Conservation (phyloP, 2,113 vertebrate genomes). For the Macaca mulatta region DNA sequence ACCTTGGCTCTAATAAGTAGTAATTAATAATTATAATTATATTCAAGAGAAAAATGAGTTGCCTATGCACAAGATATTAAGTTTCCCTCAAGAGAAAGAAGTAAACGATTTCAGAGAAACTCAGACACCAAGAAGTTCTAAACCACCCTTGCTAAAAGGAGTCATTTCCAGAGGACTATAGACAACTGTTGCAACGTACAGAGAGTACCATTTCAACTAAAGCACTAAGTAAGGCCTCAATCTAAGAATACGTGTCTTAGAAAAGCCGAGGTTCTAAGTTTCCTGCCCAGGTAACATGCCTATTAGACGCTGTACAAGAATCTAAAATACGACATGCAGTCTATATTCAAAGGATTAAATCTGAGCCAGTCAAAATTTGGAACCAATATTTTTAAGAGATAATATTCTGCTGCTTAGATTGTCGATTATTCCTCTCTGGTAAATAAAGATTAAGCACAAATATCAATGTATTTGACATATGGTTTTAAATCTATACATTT, state of each 20-base stretch:
- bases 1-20: background rate
- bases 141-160: background rate
- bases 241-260: background rate
- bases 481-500: constrained; percentile 34
- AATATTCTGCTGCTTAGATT: constrained; percentile 4
- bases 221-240: background rate
- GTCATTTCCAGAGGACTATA: constrained; percentile 13
- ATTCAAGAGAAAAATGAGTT: constrained; percentile 44
- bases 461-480: constrained; percentile 12
- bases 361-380: background rate
- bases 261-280: background rate
- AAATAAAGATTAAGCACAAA: constrained; percentile 52
- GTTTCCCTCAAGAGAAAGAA: background rate
- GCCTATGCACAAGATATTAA: background rate
- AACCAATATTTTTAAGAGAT: constrained; percentile 27
- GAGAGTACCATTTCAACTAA: background rate
- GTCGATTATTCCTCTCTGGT: constrained; percentile 14
- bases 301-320: background rate
- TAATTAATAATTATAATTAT: background rate
- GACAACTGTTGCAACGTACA: background rate
- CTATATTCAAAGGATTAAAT: background rate
- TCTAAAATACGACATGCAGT: background rate
- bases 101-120: background rate
- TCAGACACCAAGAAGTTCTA: background rate
- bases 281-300: background rate